Conservation (phyloP, 2,113 vertebrate genomes). For the Phylloscopus trochiloides region DNA sequence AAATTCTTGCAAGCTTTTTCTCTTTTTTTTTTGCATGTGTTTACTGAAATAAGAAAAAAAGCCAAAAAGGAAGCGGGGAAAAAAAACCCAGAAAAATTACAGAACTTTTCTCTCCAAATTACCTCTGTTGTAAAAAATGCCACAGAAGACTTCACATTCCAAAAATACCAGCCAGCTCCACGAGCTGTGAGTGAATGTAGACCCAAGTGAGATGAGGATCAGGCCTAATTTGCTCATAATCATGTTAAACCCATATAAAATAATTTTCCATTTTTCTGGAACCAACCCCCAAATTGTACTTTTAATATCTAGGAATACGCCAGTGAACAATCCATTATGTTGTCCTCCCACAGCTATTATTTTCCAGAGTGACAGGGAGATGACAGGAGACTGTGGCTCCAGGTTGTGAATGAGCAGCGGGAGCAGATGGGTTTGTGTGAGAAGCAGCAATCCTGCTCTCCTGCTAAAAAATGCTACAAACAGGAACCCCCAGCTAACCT, state of each 20-base stretch:
- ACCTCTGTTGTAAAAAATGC: background rate
- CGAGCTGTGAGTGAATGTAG: background rate
- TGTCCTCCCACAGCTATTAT: constrained; percentile 30
- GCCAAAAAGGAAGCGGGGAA: background rate
- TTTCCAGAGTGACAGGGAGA: background rate
- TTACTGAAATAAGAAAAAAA: background rate
- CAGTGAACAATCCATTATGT: background rate
- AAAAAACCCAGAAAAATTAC: background rate
- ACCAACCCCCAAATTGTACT: background rate
- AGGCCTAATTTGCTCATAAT: constrained; percentile 1
- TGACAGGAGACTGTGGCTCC: constrained; percentile 36
- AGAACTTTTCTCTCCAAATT: background rate
- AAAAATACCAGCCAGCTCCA: background rate
- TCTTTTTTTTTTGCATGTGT: background rate
- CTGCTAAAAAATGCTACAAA: background rate
- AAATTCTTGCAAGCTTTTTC: background rate
- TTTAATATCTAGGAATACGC: background rate
- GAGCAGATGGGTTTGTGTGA: constrained; percentile 38
- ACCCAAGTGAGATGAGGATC: background rate
- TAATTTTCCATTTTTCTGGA: background rate
- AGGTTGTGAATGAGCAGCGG: constrained; percentile 50
- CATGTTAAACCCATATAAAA: background rate
- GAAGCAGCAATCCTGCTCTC: background rate
- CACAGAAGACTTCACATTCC: background rate
- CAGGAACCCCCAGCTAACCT: constrained; percentile 1